Base-by-base conservation (phyloP, 2,888 invertebrate species). In the Oligia strigilis region DNA sequence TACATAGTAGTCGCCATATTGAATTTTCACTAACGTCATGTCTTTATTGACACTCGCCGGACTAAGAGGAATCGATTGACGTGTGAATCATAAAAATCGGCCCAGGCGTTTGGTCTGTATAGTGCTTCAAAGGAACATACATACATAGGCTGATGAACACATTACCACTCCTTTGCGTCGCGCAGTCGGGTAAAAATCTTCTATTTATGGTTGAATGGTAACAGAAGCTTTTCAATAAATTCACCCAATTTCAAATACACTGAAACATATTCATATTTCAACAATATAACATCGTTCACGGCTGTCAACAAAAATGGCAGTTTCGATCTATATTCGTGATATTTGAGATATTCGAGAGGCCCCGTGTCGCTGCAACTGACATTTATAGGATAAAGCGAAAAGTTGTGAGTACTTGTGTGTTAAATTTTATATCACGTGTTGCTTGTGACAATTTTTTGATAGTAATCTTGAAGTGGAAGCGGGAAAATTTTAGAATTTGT, bases 321-420 rank as follows among this genome's bases (percentile, higher is more conserved):
- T 17, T 29, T 40, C 58, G 36, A 71, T n/a, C 72, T n/a, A 70
- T 82, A 29, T 82, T 36, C 36, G 2, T 3, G 3, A 40, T 40
- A 40, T 29, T 40, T 49, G n/a, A 75, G 36, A 77, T n/a, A 70
- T 82, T 82, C 49, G 72, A 69, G 49, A 58, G 36, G 17, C 6
- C 8, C 17, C 40, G 49, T 13, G 40, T 58, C n/a, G 66, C 52
- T 75, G 77, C 58, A 65, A n/a, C 40, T 83, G 80, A 84, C 84
- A 14, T 77, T 72, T 79, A 77, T 73, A 55, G 23, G 70, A 76
- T 72, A 76, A 40, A 55, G 11, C 23, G 46, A 55, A 62, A 55
- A 19, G 36, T 43, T 29, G 49, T 43, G 43, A 43, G n/a, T 36
- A 58, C 66, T 58, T 64, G 40, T 84, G 66, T 74, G 58, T 72